These are phyloP conservation scores for Aldrovandia affinis DNA, from an alignment of 2,797 vertebrate genomes.

Conservation along the genomic window DNA sequence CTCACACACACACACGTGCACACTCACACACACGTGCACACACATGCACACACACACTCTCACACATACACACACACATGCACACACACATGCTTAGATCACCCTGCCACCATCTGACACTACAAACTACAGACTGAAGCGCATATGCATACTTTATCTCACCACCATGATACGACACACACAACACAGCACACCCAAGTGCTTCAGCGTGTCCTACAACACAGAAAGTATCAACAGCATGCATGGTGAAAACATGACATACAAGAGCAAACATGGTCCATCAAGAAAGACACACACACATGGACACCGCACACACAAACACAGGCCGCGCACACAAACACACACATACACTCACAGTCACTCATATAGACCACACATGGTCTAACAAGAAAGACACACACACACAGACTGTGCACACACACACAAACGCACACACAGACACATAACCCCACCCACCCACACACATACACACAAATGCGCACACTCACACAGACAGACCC, in stretches of 20 bases:
- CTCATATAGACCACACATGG: background rate
- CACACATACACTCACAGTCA: background rate
- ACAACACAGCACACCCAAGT: background rate
- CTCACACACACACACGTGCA: slow-evolving; percentile 26
- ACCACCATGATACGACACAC: background rate
- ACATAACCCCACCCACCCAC: background rate
- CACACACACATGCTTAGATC: slow-evolving; percentile 32
- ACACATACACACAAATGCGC: too few relatives aligned
- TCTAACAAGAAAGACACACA: slow-evolving; percentile 10
- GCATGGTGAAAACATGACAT: background rate
- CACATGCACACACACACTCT: slow-evolving; percentile 3
- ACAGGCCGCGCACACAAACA: slow-evolving; percentile 1
- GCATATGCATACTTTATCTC: background rate
- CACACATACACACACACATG: background rate
- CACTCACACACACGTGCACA: slow-evolving; percentile 4
- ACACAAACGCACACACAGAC: slow-evolving; percentile 14
- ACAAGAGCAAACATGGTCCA: too few relatives aligned
- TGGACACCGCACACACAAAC: background rate
- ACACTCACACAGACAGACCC: background rate
- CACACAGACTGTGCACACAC: background rate
- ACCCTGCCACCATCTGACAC: background rate
- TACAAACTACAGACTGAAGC: background rate
- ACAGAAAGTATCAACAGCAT: background rate
- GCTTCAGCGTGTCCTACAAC: too few relatives aligned
- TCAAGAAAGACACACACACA: slow-evolving; percentile 19